Conservation (phyloP, 1,140 invertebrate species). For the Holotrichia oblita region DNA sequence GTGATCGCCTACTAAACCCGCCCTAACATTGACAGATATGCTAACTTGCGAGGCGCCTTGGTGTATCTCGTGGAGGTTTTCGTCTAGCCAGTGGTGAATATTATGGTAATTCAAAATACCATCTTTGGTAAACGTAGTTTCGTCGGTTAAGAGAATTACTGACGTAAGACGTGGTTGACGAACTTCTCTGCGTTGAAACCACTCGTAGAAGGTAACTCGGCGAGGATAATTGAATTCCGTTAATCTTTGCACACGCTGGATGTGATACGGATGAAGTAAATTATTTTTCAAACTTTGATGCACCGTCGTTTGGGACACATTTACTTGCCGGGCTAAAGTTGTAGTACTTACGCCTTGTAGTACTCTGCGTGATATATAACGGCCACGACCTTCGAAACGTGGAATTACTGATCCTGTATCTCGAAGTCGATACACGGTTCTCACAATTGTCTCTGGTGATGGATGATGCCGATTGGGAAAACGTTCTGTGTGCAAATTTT, state of each 20-base stretch:
- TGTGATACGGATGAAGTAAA: constrained; percentile 12
- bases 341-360: not conserved
- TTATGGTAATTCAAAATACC: constrained; percentile 25
- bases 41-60: not conserved
- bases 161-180: constrained; percentile 6
- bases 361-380: not conserved
- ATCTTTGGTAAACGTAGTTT: constrained; percentile 13
- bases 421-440: constrained; percentile 23
- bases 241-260: not conserved
- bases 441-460: not conserved
- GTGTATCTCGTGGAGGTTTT: not conserved
- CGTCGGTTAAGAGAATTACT: constrained; percentile 20
- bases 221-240: not conserved
- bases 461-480: not conserved
- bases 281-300: not conserved
- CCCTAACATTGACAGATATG: constrained; percentile 55
- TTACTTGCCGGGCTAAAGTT: not conserved
- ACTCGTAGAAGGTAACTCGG: constrained; percentile 21
- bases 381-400: not conserved
- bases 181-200: constrained; percentile 15
- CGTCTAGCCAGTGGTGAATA: not conserved
- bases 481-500: not conserved
- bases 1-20: constrained; percentile 54
- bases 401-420: constrained; percentile 28
- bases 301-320: not conserved